Evolutionary conservation across 1,140 invertebrate genomes (phyloP).

Genomic region (Aphelenchoides besseyi): DNA sequence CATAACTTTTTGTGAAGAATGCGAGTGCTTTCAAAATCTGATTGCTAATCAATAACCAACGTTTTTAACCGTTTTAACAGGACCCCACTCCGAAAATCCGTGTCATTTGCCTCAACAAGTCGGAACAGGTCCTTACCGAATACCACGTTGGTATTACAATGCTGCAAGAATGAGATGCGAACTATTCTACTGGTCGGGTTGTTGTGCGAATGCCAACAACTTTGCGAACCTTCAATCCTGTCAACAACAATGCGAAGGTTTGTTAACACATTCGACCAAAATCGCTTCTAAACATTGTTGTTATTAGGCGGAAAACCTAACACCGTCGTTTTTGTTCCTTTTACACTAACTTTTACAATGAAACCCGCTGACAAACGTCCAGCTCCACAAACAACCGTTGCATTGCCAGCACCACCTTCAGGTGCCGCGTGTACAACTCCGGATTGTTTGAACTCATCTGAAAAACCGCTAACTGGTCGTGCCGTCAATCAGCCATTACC

Average conservation of each 20-base stretch:
- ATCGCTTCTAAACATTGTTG: neutral
- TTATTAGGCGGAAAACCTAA: slow-evolving; percentile 24
- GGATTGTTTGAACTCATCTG: neutral
- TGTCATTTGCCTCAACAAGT: slow-evolving; percentile 58
- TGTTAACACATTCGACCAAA: slow-evolving; percentile 21
- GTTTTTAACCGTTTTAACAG: neutral
- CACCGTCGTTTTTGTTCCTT: slow-evolving; percentile 35
- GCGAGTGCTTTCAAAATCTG: neutral
- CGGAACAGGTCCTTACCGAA: slow-evolving; percentile 58
- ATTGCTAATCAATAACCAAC: slow-evolving; percentile 9
- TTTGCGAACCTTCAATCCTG: slow-evolving; percentile 51
- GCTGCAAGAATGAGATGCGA: slow-evolving; percentile 47
- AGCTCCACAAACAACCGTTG: neutral
- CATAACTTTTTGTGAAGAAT: neutral
- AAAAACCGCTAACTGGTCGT: neutral
- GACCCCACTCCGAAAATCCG: slow-evolving; percentile 16
- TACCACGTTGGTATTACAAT: slow-evolving; percentile 61
- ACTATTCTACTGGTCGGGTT: slow-evolving; percentile 61
- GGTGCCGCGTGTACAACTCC: neutral
- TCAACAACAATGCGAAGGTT: slow-evolving; percentile 53
- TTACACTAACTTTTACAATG: slow-evolving; percentile 38
- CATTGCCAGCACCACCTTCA: slow-evolving; percentile 4
- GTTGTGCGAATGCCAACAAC: slow-evolving; percentile 56
- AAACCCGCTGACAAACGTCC: slow-evolving; percentile 15
- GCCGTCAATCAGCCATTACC: neutral